Evolutionary conservation across 2,888 invertebrate genomes (phyloP).

Genomic region (Lamellibrachia satsuma): DNA sequence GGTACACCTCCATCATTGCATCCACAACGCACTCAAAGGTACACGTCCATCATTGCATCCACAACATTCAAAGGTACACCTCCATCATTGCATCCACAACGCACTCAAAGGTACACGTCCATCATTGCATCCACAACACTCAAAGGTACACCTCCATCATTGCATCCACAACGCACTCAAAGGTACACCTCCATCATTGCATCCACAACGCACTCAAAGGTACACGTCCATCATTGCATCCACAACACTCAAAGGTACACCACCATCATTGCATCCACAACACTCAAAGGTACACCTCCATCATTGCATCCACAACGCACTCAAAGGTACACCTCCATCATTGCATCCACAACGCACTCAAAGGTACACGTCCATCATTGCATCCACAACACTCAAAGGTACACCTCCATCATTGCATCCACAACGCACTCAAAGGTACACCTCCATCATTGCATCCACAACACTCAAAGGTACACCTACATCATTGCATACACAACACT

Average conservation of each 20-base stretch:
- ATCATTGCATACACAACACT: neutral
- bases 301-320: neutral
- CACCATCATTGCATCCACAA: neutral
- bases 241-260: neutral
- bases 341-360: too few relatives aligned
- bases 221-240: neutral
- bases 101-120: conserved; percentile 77
- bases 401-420: neutral
- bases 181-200: neutral
- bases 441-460: neutral
- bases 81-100: too few relatives aligned
- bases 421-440: too few relatives aligned
- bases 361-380: neutral
- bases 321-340: neutral
- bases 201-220: too few relatives aligned
- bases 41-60: too few relatives aligned
- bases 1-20: too few relatives aligned
- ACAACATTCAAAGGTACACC: too few relatives aligned
- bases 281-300: neutral
- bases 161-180: neutral
- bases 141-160: neutral
- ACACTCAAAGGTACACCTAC: neutral
- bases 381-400: too few relatives aligned
- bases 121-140: too few relatives aligned
- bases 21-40: too few relatives aligned